Percentiles rank a stretch among this genome's conserved stretches.
Evolutionary conservation across 2,888 invertebrate genomes (phyloP).

Genomic region (Plebejus argus): DNA sequence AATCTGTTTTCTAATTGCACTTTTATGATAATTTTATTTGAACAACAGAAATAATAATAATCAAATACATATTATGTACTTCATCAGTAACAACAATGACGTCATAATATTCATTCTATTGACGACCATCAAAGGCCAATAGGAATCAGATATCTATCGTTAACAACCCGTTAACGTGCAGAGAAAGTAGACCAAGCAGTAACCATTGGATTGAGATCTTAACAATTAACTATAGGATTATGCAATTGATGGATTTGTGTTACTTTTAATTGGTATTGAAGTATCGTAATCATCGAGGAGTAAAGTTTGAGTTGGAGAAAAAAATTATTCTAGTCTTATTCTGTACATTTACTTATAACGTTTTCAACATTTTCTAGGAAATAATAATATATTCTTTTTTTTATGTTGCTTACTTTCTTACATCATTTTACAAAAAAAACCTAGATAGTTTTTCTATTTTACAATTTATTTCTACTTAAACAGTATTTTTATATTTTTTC

Average conservation of each 20-base stretch:
- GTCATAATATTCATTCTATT: neutral
- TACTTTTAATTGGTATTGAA: neutral
- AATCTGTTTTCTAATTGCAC: too few relatives aligned
- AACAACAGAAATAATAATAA: neutral
- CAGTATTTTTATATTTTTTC: neutral
- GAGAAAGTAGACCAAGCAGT: neutral
- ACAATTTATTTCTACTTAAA: too few relatives aligned
- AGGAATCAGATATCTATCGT: neutral
- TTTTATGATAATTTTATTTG: too few relatives aligned
- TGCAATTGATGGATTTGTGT: neutral
- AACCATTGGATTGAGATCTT: slow-evolving; percentile 14
- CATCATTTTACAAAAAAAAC: too few relatives aligned
- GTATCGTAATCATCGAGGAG: neutral
- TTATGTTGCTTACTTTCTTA: neutral
- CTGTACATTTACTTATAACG: too few relatives aligned
- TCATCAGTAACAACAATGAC: neutral
- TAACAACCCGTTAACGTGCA: slow-evolving; percentile 14
- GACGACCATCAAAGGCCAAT: neutral
- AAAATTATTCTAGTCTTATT: too few relatives aligned
- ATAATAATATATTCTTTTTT: too few relatives aligned
- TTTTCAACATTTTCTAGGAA: too few relatives aligned
- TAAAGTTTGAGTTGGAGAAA: neutral
- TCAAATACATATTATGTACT: too few relatives aligned
- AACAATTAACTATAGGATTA: slow-evolving; percentile 11
- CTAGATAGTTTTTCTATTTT: too few relatives aligned